These are phyloP conservation scores for Paracyclopina nana DNA, from an alignment of 1,140 invertebrate species.

Conservation along the genomic window DNA sequence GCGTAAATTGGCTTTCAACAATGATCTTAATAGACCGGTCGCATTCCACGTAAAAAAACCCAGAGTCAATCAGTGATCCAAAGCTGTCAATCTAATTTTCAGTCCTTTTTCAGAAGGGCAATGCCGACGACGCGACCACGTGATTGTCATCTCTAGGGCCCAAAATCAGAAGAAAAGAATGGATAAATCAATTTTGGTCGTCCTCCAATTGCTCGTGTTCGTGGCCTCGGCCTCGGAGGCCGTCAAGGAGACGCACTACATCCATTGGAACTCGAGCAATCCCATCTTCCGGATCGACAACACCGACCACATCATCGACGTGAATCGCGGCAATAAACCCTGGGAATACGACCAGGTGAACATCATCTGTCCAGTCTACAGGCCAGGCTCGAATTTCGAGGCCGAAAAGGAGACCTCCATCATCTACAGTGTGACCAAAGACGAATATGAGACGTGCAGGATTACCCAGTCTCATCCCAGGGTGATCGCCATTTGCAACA, in stretches of 20 bases:
- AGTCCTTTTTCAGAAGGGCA: no score
- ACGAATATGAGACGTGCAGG: constrained; percentile 83
- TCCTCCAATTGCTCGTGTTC: no score
- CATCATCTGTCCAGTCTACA: constrained; percentile 80
- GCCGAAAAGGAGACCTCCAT: constrained; percentile 4
- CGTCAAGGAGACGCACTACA: background rate
- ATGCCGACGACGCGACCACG: no score
- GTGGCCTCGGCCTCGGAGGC: no score
- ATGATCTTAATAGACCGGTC: no score
- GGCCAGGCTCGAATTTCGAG: constrained; percentile 39
- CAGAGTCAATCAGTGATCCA: no score
- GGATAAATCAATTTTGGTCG: no score
- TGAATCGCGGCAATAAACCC: constrained; percentile 76
- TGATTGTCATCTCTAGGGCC: no score
- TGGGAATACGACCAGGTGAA: constrained; percentile 91
- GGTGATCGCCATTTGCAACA: constrained; percentile 86
- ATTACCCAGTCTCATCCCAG: constrained; percentile 80
- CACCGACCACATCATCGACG: constrained; percentile 87
- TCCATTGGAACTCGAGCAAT: constrained; percentile 21
- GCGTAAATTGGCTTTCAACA: no score
- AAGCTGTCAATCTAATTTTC: no score
- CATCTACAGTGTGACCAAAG: constrained; percentile 45
- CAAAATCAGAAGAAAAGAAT: no score
- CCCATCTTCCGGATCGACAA: constrained; percentile 89
- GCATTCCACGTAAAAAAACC: no score